These are phyloP conservation scores for Otocyon megalotis DNA, from an alignment of 2,113 vertebrate genomes.

Conservation along the genomic window DNA sequence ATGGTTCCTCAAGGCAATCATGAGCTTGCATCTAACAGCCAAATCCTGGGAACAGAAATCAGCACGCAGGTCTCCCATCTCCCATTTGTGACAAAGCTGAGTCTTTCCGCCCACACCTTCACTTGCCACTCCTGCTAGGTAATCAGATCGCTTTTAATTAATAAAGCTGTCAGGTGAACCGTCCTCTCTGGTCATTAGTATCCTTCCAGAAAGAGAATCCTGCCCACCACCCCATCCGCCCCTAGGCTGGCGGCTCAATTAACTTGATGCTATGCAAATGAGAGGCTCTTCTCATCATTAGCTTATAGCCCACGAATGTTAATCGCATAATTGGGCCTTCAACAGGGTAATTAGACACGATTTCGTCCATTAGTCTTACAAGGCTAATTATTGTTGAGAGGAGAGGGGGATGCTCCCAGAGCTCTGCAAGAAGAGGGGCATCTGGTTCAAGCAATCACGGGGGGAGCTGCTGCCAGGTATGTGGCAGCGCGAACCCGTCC, in stretches of 20 bases:
- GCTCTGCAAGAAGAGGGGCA: constrained; percentile 82
- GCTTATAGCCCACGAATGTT: constrained; percentile 90
- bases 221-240: constrained; percentile 87
- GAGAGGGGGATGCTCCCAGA: constrained; percentile 84
- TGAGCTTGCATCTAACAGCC: not conserved
- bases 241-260: constrained; percentile 92
- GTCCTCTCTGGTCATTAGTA: constrained; percentile 92
- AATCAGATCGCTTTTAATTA: constrained; percentile 96
- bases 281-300: constrained; percentile 94
- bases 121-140: constrained; percentile 88
- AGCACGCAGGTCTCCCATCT: constrained; percentile 36
- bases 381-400: constrained; percentile 91
- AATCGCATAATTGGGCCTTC: constrained; percentile 98
- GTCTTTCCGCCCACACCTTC: constrained; percentile 71
- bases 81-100: constrained; percentile 37
- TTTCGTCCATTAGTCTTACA: constrained; percentile 93
- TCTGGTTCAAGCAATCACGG: constrained; percentile 83
- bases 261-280: constrained; percentile 99
- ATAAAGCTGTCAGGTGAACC: constrained; percentile 96
- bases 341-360: constrained; percentile 95
- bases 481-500: not conserved
- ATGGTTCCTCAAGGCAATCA: not conserved
- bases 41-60: constrained; percentile 50
- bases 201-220: constrained; percentile 95
- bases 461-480: constrained; percentile 77